Percentiles rank a stretch among this genome's conserved stretches.
phyloP scores from a whole-genome alignment of 2,113 vertebrate species.

The Sinosuthora webbiana region DNA sequence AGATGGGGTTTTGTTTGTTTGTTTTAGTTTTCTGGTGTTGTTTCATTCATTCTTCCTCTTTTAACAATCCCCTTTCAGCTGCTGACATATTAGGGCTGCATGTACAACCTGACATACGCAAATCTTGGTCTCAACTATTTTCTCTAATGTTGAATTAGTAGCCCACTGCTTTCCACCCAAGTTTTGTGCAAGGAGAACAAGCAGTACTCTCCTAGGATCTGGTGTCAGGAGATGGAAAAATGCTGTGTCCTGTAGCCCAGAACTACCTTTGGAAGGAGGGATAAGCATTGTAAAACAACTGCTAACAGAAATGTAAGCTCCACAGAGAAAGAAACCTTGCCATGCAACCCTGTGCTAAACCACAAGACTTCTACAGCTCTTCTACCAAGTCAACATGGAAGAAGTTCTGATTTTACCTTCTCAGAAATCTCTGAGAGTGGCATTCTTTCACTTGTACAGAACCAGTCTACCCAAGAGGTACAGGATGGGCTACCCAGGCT shows the following conservation, averaged over 20 bases:
- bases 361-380: not conserved
- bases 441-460: not conserved
- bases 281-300: not conserved
- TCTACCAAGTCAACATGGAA: not conserved
- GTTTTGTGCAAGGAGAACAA: not conserved
- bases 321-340: not conserved
- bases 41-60: not conserved
- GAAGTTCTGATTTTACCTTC: not conserved
- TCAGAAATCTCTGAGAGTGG: not conserved
- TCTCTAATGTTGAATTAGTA: not conserved
- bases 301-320: not conserved
- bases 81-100: not conserved
- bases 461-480: not conserved
- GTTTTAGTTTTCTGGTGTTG: not conserved
- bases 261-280: not conserved
- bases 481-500: not conserved
- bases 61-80: not conserved
- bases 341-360: not conserved
- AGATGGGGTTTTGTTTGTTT: not conserved
- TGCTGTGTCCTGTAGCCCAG: not conserved
- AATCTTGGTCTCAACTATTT: not conserved
- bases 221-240: not conserved
- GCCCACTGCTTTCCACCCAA: not conserved
- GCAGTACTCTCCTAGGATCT: not conserved
- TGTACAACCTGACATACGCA: not conserved